A percentile compares a stretch with the other conserved stretches of the same genome.
Conservation (phyloP, 2,797 vertebrate genomes). For the Balearica regulorum region DNA sequence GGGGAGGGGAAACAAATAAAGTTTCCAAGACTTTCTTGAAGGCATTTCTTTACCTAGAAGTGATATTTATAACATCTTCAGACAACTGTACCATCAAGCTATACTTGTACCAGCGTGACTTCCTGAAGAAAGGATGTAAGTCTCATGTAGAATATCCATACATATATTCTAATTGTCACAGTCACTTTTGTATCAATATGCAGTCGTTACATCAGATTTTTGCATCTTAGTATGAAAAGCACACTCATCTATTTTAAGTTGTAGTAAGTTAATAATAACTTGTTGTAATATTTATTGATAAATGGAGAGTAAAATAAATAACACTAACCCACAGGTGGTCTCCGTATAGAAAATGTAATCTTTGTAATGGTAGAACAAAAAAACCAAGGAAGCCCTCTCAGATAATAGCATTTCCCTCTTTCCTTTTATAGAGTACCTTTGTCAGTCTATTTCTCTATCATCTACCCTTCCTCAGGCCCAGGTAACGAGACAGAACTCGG, state of each 20-base stretch:
- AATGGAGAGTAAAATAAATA: background rate
- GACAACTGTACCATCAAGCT: background rate
- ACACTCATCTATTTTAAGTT: background rate
- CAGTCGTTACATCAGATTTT: background rate
- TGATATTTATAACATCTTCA: background rate
- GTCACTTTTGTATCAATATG: background rate
- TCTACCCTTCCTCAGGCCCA: background rate
- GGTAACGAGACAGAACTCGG: background rate
- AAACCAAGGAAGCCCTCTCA: background rate
- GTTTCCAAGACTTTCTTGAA: background rate
- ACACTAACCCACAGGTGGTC: background rate
- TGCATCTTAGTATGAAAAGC: background rate
- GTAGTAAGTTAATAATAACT: background rate
- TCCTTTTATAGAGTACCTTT: background rate
- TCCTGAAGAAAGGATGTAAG: background rate
- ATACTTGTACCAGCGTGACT: background rate
- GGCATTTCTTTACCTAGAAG: background rate
- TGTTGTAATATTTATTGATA: background rate
- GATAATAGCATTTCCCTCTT: background rate
- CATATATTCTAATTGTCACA: background rate
- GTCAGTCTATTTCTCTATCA: background rate
- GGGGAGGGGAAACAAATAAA: background rate
- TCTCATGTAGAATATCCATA: background rate
- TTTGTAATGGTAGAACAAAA: rapidly evolving
- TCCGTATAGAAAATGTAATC: background rate